A percentile compares a stretch with the other conserved stretches of the same genome.
Evolutionary conservation across 2,888 invertebrate species (phyloP).

Genomic region (Uropetala carovei): DNA sequence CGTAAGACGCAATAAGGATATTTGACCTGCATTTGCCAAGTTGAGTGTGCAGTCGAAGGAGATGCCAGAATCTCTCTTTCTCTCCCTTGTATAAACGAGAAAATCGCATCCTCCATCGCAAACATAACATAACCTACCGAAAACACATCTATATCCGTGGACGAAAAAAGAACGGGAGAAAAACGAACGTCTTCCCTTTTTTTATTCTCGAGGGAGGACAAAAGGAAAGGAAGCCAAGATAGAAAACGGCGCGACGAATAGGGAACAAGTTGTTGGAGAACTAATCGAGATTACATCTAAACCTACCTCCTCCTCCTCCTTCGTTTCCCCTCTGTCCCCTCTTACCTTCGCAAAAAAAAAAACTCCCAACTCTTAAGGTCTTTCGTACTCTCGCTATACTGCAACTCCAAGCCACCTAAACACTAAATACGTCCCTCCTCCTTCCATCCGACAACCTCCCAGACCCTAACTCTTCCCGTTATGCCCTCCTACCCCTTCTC

Average conservation of each 20-base stretch:
- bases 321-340: too few species aligned
- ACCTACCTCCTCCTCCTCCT: too few species aligned
- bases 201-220: background rate
- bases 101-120: background rate
- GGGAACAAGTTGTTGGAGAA: too few species aligned
- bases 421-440: too few species aligned
- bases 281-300: too few species aligned
- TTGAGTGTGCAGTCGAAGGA: background rate
- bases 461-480: background rate
- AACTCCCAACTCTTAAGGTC: too few species aligned
- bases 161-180: background rate
- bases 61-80: background rate
- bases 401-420: too few species aligned
- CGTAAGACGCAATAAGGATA: conserved; percentile 9
- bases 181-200: background rate
- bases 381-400: too few species aligned
- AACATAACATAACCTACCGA: background rate
- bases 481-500: background rate
- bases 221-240: background rate
- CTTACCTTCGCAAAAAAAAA: too few species aligned
- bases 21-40: conserved; percentile 35
- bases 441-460: background rate
- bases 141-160: background rate
- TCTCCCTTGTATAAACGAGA: background rate
- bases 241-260: background rate